phyloP scores from a whole-genome alignment of 2,113 vertebrate species.

The Eurystomus gularis region DNA sequence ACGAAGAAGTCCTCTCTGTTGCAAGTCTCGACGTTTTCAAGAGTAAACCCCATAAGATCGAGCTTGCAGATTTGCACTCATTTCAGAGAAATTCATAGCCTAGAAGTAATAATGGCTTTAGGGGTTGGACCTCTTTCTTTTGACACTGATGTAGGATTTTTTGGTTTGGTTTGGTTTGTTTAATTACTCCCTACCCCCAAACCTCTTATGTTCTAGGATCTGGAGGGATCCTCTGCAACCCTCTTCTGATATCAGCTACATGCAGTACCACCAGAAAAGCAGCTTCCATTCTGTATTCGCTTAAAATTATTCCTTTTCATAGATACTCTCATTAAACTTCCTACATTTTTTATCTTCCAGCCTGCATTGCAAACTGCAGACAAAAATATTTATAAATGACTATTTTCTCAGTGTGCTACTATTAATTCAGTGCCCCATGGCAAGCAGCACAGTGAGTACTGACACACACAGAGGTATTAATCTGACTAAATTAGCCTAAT shows the following conservation, averaged over 20 bases:
- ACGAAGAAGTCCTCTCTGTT: neutral
- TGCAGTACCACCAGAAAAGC: neutral
- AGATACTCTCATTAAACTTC: neutral
- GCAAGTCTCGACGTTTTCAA: neutral
- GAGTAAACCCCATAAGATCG: neutral
- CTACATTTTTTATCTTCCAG: neutral
- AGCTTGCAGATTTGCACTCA: neutral
- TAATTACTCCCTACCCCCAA: neutral
- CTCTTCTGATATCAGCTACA: neutral
- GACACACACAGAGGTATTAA: slow-evolving; percentile 73
- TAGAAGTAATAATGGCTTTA: neutral
- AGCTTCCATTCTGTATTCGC: neutral
- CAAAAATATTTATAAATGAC: slow-evolving; percentile 52
- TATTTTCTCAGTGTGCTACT: slow-evolving; percentile 59
- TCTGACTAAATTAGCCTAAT: slow-evolving; percentile 77
- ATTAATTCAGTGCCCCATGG: slow-evolving; percentile 63
- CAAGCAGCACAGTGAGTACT: slow-evolving; percentile 58
- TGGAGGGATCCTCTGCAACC: neutral
- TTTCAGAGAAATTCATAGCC: neutral
- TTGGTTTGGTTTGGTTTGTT: neutral
- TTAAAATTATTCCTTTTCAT: neutral
- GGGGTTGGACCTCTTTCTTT: neutral
- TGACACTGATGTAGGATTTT: neutral
- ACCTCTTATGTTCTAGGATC: neutral
- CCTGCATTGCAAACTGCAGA: neutral